Base-by-base conservation (phyloP, 2,888 invertebrate species). In the Leptarthrus brevirostris region DNA sequence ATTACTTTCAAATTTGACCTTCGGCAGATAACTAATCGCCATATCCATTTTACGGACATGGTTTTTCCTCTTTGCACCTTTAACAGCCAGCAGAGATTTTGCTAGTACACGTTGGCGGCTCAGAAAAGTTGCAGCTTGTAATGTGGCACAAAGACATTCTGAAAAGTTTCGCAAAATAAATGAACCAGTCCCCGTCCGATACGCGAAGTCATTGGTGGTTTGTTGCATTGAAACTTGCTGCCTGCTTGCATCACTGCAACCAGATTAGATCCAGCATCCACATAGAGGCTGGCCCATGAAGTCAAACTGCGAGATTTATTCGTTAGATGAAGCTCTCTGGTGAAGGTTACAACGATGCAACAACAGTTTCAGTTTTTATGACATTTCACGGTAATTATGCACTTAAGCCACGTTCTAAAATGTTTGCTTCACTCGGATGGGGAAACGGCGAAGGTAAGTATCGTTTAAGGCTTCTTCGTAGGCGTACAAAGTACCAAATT, bases 1-100 rank as follows among this genome's bases (percentile, higher is more conserved):
- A 56, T 72, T 72, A 72, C 72, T 72, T 72, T 72, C 72, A 56
- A 72, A 47, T 72, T 47, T 72, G 72, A 56, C 72, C 72, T 72
- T 72, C 72, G 56, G 58, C 18, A 20, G 26, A 40, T 26, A 58
- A 72, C 72, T 58, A 58, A 56, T 72, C 56, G 69, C 69, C 52
- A 36, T 69, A 52, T 69, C 18, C 52, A 58, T n/a, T 56, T 44
- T 56, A 47, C 26, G 56, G 56, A 56, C 69, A 52, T 49, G 52
- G 16, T 34, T 52, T 52, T 52, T 52, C 49, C 52, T 69, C 36
- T 24, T 34, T 69, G 30, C 52, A 34, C 22, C 64, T 66, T 14
- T 14, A 22, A 26, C 3, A 69, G 26, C 20, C 16, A 18, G 30
- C 14, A 6, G 40, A 40, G 66, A 36, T 44, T 18, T 1, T 64